These are phyloP conservation scores for Leptatherina wallacei DNA, from an alignment of 2,797 vertebrate genomes.

Conservation along the genomic window DNA sequence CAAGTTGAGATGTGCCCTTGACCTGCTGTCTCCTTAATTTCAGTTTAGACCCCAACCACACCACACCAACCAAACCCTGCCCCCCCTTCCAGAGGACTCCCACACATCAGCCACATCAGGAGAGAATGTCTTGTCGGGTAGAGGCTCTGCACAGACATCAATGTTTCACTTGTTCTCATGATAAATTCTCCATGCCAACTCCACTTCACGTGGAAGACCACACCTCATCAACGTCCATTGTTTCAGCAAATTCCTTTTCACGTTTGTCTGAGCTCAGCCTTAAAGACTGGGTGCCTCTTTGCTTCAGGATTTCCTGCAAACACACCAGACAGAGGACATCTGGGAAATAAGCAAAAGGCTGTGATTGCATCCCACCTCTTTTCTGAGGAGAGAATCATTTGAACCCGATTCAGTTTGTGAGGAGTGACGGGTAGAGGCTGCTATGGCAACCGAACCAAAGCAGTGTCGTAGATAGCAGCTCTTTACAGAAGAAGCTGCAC, in stretches of 20 bases:
- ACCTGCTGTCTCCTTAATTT: conserved; percentile 78
- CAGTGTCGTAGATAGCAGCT: conserved; percentile 60
- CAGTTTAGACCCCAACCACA: conserved; percentile 42
- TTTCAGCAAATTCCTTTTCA: conserved; percentile 47
- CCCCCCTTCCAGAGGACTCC: conserved; percentile 26
- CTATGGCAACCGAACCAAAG: conserved; percentile 81
- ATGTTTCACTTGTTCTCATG: conserved; percentile 22
- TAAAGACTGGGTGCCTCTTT: conserved; percentile 13
- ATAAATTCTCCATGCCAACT: conserved; percentile 17
- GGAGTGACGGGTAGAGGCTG: conserved; percentile 80
- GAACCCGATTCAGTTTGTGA: conserved; percentile 68
- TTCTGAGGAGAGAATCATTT: conserved; percentile 65
- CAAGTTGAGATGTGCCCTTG: conserved; percentile 80
- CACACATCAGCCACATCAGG: conserved; percentile 75
- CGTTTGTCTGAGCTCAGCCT: conserved; percentile 45
- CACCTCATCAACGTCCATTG: conserved; percentile 29
- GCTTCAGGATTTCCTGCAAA: conserved; percentile 51
- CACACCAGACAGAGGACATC: conserved; percentile 59
- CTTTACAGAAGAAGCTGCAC: conserved; percentile 52
- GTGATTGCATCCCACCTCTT: conserved; percentile 71
- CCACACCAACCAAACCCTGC: conserved; percentile 7
- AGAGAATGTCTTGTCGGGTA: conserved; percentile 35
- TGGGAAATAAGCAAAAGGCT: conserved; percentile 73
- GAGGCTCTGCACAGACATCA: conserved; percentile 33
- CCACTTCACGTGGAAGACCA: conserved; percentile 16